Conservation (phyloP, 2,113 vertebrate genomes). For the Menura novaehollandiae region DNA sequence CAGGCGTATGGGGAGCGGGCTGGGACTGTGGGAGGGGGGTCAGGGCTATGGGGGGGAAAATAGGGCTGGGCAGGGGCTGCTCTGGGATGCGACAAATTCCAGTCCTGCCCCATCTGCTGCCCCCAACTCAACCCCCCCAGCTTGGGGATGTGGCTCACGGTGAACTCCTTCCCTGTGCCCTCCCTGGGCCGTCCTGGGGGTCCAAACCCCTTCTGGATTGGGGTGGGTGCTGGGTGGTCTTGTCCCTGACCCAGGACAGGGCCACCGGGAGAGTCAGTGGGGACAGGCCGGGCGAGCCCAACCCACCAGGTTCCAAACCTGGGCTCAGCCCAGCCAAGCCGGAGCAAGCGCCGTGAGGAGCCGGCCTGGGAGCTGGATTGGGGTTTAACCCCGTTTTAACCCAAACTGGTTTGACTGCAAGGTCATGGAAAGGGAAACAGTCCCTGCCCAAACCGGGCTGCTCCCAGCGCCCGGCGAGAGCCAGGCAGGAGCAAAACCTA, state of each 20-base stretch:
- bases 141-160: not conserved
- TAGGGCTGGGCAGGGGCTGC: not conserved
- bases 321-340: not conserved
- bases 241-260: not conserved
- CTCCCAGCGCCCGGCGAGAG: rapidly evolving
- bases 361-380: rapidly evolving
- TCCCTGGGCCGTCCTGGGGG: too few relatives aligned
- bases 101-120: not conserved
- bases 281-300: not conserved
- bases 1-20: too few relatives aligned
- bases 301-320: not conserved
- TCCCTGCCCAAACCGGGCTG: not conserved
- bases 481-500: not conserved
- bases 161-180: not conserved
- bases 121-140: not conserved
- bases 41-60: not conserved
- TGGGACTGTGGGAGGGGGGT: too few relatives aligned
- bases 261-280: not conserved
- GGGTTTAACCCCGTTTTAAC: not conserved
- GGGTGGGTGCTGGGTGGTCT: not conserved
- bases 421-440: not conserved
- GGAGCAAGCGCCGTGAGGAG: rapidly evolving
- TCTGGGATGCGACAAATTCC: not conserved
- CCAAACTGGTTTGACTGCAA: not conserved
- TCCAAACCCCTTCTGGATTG: rapidly evolving